Evolutionary conservation across 2,113 vertebrate species (phyloP).

Genomic region (Ciconia maguari): DNA sequence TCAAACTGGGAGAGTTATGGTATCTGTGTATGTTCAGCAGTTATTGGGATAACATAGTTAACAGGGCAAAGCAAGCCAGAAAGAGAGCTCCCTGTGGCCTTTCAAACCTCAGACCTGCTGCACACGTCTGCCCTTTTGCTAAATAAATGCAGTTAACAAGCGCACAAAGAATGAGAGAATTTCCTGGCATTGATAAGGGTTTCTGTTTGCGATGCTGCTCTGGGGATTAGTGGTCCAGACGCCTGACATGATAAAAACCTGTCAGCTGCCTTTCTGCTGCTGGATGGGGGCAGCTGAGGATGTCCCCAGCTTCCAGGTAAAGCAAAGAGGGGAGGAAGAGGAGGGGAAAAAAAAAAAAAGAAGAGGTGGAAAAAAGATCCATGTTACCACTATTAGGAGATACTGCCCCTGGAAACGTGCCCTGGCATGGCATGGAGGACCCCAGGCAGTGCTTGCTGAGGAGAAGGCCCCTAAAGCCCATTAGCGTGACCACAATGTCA

Average conservation of each 20-base stretch:
- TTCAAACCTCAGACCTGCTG: background rate
- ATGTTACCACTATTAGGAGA: background rate
- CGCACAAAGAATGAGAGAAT: background rate
- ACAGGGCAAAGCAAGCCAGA: background rate
- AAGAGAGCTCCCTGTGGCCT: background rate
- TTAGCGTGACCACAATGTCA: background rate
- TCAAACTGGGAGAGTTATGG: background rate
- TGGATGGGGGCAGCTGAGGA: background rate
- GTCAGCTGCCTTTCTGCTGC: background rate
- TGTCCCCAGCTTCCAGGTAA: background rate
- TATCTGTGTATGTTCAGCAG: background rate
- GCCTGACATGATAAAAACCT: background rate
- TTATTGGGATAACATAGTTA: background rate
- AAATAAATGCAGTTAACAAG: background rate
- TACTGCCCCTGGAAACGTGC: background rate
- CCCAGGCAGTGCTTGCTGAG: background rate
- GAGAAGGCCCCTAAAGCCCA: background rate
- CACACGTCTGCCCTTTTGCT: background rate
- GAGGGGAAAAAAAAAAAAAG: fast-evolving
- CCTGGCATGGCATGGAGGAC: fast-evolving
- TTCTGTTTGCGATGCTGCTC: background rate
- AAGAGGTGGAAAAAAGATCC: background rate
- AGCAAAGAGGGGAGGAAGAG: background rate
- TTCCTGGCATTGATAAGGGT: background rate
- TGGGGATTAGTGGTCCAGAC: background rate